phyloP scores from a whole-genome alignment of 2,797 vertebrate genomes.

The Ibycter americanus region DNA sequence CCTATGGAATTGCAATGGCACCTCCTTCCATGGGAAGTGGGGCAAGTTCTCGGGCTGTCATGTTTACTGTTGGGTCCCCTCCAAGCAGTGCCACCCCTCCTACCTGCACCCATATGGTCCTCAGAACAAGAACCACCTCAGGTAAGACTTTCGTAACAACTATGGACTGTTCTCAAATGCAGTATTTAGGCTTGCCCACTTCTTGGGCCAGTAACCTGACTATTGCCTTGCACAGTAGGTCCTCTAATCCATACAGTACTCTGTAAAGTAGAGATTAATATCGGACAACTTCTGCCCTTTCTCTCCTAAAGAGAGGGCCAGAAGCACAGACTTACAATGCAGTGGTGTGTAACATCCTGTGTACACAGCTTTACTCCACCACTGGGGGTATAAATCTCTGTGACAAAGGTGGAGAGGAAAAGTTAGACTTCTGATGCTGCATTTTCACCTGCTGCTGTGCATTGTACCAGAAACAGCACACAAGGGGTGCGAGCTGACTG shows the following conservation, averaged over 20 bases:
- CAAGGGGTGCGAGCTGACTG: neutral
- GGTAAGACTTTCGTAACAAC: slow-evolving; percentile 74
- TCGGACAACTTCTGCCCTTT: neutral
- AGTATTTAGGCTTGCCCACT: neutral
- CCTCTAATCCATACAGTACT: neutral
- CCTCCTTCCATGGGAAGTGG: slow-evolving; percentile 67
- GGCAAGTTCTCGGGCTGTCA: slow-evolving; percentile 84
- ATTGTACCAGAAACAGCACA: neutral
- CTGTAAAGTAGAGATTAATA: neutral
- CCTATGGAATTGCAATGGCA: slow-evolving; percentile 73
- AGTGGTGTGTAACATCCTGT: neutral
- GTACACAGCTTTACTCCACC: neutral
- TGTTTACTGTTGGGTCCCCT: slow-evolving; percentile 96
- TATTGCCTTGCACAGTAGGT: neutral
- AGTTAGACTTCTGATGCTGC: neutral
- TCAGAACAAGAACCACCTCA: slow-evolving; percentile 90
- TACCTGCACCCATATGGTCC: slow-evolving; percentile 88
- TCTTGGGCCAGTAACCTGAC: neutral
- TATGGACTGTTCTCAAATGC: neutral
- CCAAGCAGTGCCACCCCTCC: slow-evolving; percentile 90
- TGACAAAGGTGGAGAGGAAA: neutral
- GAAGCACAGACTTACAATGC: neutral
- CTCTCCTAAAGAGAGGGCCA: neutral
- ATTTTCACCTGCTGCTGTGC: neutral
- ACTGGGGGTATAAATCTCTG: neutral